Evolutionary conservation across 2,888 invertebrate genomes (phyloP), one percentile per base, ranked within the genome.

Genomic region (Parthenolecanium corni): DNA sequence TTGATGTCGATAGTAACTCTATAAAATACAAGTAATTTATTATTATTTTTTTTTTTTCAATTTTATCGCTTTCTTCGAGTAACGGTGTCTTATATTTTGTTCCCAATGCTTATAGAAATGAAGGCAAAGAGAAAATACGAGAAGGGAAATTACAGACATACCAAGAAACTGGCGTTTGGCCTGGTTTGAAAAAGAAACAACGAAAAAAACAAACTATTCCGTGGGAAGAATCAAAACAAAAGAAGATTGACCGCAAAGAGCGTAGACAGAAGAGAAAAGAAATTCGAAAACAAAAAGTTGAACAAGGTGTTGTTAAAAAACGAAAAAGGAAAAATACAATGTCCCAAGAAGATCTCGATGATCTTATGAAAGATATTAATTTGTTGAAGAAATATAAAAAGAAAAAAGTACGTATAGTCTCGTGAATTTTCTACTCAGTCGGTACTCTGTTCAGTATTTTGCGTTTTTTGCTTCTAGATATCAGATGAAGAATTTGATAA

Each of bases 331-430:
- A 78, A 67, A 76, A 79, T 71, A 70, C 77, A 68, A 79, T 84
- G 40, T 82, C 80, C 2, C 80, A 85, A 69, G 84, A 86, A 67
- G 89, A 91, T 70, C 71, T 89, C 24, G 80, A 81, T 31, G 89
- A 90, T 70, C 70, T 91, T 52, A 84, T 84, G 6, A 83, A 81
- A 62, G 93, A 95, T 71, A 82, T 89, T 53, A 81, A 86, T 5
- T 76, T 93, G 23, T 81, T 92, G 65, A 94, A 92, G 72, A 90
- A 88, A 70, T 75, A 90, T 0, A 93, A 91, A 72, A 87, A 83
- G 70, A 84, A 87, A 69, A 92, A 92, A 75, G 66, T 66, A 54
- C n/a, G 23, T 25, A 25, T 16, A 20, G 3, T 2, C 14, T 23
- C 40, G 24, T 24, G 11, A 40, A 49, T 25, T 18, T 3, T 20